Evolutionary conservation across 2,888 invertebrate species (phyloP).

Genomic region (Eupeodes latifasciatus): DNA sequence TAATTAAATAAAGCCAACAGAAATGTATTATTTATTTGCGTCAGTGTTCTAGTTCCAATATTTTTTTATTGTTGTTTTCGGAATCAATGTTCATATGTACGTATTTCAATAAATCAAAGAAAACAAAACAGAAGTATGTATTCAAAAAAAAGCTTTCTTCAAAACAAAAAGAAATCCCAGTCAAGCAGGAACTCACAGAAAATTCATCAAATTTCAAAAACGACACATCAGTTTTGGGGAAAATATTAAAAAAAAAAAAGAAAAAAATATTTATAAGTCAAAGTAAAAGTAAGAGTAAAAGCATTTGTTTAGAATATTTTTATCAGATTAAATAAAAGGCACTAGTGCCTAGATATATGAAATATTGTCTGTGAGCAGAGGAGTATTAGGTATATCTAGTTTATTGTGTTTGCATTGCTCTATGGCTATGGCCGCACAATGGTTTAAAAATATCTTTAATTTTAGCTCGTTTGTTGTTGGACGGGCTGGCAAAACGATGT

Average conservation of each 20-base stretch:
- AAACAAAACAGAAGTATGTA: constrained; percentile 1
- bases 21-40: constrained; percentile 27
- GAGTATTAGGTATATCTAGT: constrained; percentile 35
- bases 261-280: not conserved
- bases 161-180: constrained; percentile 15
- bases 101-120: constrained; percentile 29
- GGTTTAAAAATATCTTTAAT: constrained; percentile 71
- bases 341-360: constrained; percentile 28
- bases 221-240: constrained; percentile 17
- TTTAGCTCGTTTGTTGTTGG: constrained; percentile 70
- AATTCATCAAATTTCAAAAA: constrained; percentile 40
- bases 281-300: constrained; percentile 23
- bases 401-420: constrained; percentile 58
- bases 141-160: not conserved
- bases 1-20: not conserved
- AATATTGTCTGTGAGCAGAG: constrained; percentile 42
- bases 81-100: constrained; percentile 9
- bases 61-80: constrained; percentile 28
- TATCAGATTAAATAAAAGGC: constrained; percentile 39
- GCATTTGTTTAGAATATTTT: constrained; percentile 45
- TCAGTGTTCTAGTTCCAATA: constrained; percentile 32
- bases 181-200: constrained; percentile 35
- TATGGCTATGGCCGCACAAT: constrained; percentile 48
- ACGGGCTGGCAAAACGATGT: constrained; percentile 32
- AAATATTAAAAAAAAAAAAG: not conserved